Evolutionary conservation across 2,113 vertebrate species (phyloP).

Genomic region (Cynopterus brachyotis): DNA sequence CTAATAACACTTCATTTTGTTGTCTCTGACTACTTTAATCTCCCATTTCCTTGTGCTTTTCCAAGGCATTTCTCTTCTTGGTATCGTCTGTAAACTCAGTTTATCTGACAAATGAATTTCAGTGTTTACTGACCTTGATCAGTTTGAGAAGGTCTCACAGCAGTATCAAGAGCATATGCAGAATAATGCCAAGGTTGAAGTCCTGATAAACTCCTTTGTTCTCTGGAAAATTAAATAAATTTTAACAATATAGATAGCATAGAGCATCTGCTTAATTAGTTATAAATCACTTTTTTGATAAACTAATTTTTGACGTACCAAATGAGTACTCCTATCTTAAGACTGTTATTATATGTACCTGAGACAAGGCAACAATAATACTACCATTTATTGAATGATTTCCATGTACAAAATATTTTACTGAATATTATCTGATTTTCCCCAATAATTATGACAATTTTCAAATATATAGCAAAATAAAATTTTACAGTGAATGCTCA

Average conservation of each 20-base stretch:
- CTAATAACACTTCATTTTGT: conserved; percentile 34
- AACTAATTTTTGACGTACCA: not conserved
- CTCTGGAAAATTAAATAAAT: conserved; percentile 7
- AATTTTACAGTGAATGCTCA: not conserved
- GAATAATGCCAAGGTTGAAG: not conserved
- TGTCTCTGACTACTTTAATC: conserved; percentile 26
- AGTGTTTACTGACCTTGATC: conserved; percentile 51
- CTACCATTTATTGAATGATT: not conserved
- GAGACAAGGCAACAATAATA: not conserved
- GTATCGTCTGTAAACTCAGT: not conserved
- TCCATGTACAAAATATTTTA: not conserved
- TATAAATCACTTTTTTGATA: not conserved
- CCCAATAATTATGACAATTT: not conserved
- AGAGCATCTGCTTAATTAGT: not conserved
- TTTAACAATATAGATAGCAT: not conserved
- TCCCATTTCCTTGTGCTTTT: not conserved
- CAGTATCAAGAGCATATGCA: not conserved
- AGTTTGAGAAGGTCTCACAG: not conserved
- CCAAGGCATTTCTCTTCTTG: conserved; percentile 1
- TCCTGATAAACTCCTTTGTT: not conserved
- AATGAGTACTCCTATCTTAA: not conserved
- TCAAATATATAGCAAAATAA: not conserved
- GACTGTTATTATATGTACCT: not conserved
- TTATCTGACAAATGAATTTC: conserved; percentile 25
- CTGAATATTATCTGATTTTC: not conserved